Conservation (phyloP, 2,797 vertebrate species). For the Galago senegalensis region DNA sequence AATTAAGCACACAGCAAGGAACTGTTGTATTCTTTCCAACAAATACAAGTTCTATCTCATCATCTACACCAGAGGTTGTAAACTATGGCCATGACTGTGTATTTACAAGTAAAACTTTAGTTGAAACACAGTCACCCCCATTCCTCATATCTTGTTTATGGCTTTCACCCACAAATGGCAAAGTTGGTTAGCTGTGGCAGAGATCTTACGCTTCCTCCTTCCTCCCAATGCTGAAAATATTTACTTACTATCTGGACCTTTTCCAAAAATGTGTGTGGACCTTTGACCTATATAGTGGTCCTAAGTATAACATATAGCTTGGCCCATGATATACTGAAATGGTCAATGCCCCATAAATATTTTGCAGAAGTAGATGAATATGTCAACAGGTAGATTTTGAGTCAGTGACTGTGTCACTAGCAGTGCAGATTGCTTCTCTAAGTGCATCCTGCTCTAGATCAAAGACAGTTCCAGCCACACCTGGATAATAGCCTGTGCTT, state of each 20-base stretch:
- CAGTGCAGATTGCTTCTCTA: not conserved
- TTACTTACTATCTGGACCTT: not conserved
- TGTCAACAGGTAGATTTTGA: not conserved
- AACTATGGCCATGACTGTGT: not conserved
- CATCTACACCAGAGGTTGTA: not conserved
- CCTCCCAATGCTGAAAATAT: not conserved
- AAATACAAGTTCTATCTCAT: not conserved
- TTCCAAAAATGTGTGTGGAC: not conserved
- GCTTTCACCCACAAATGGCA: not conserved
- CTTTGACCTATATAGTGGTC: not conserved
- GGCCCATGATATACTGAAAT: not conserved
- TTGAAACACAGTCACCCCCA: not conserved
- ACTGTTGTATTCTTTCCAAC: not conserved
- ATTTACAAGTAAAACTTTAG: constrained; percentile 46
- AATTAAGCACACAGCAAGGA: not conserved
- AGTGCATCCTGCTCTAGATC: not conserved
- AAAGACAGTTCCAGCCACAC: not conserved
- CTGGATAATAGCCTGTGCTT: not conserved
- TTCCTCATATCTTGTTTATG: not conserved
- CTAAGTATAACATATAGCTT: not conserved
- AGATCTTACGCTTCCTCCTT: not conserved
- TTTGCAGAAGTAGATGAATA: not conserved
- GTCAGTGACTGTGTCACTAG: not conserved
- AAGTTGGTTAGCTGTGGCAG: not conserved
- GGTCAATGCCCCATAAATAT: not conserved